These are phyloP conservation scores for Drosophila dives DNA, from an alignment of 2,888 invertebrate genomes.

Conservation along the genomic window DNA sequence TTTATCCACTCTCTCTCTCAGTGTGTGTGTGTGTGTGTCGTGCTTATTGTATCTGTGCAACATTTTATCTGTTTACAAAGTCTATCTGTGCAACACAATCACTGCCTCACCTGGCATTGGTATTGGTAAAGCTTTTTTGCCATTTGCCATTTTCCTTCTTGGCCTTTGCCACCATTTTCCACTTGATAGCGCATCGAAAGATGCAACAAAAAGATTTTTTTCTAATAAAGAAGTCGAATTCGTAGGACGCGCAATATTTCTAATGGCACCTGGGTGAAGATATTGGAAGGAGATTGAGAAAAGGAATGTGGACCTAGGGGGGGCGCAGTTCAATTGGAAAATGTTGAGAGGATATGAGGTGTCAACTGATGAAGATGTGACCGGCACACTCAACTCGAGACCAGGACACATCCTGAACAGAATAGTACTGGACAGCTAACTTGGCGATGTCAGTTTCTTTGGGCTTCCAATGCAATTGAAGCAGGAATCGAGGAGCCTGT, in stretches of 20 bases:
- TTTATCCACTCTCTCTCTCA: background rate
- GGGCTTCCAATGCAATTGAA: slow-evolving; percentile 23
- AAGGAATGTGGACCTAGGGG: slow-evolving; percentile 10
- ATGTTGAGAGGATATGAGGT: slow-evolving; percentile 76
- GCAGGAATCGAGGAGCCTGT: slow-evolving; percentile 6
- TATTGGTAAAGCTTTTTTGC: slow-evolving; percentile 19
- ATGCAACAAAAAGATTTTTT: slow-evolving; percentile 67
- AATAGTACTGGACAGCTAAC: background rate
- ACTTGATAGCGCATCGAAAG: slow-evolving; percentile 55
- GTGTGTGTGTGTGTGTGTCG: slow-evolving; percentile 2
- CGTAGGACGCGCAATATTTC: slow-evolving; percentile 71
- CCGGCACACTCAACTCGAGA: slow-evolving; percentile 30
- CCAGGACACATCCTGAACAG: slow-evolving; percentile 5
- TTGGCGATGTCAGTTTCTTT: slow-evolving; percentile 39
- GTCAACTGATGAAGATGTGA: slow-evolving; percentile 67
- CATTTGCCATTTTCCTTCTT: slow-evolving; percentile 15
- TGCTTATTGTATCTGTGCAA: slow-evolving; percentile 37
- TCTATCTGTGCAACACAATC: slow-evolving; percentile 70
- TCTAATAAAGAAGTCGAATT: slow-evolving; percentile 74
- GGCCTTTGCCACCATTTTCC: slow-evolving; percentile 34
- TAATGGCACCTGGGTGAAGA: slow-evolving; percentile 55
- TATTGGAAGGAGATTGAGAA: slow-evolving; percentile 5
- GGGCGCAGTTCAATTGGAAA: slow-evolving; percentile 68
- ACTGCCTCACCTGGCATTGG: slow-evolving; percentile 57
- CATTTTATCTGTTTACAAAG: slow-evolving; percentile 74